Evolutionary conservation across 2,797 vertebrate species (phyloP).

Genomic region (Anguilla pacifica): DNA sequence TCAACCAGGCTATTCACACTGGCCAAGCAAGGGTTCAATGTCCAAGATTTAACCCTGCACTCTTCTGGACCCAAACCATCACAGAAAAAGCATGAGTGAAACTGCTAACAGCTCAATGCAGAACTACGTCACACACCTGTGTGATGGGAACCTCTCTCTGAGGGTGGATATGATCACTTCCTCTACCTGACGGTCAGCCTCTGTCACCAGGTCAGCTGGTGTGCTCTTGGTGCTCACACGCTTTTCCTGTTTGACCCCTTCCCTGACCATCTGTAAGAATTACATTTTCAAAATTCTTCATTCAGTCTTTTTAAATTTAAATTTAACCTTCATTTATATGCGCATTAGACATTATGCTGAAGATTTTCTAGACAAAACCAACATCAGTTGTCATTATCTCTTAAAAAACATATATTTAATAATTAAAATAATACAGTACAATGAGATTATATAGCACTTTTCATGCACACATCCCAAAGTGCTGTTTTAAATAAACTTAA

Average conservation of each 20-base stretch:
- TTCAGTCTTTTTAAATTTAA: neutral
- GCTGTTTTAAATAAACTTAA: too few relatives aligned
- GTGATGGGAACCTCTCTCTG: conserved; percentile 79
- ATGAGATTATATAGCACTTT: too few relatives aligned
- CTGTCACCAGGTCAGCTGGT: conserved; percentile 82
- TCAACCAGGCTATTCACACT: neutral
- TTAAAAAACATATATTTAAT: too few relatives aligned
- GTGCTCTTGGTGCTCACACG: conserved; percentile 83
- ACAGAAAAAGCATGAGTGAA: neutral
- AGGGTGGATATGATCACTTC: conserved; percentile 82
- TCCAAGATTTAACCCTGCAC: neutral
- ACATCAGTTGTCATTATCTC: too few relatives aligned
- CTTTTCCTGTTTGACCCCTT: conserved; percentile 81
- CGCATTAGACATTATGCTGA: too few relatives aligned
- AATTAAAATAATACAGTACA: too few relatives aligned
- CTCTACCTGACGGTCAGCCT: conserved; percentile 83
- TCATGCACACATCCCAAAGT: too few relatives aligned
- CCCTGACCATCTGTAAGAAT: conserved; percentile 74
- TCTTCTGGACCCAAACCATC: neutral
- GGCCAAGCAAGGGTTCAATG: neutral
- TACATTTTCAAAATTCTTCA: neutral
- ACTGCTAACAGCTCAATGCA: neutral
- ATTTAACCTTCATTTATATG: too few relatives aligned
- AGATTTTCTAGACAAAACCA: neutral
- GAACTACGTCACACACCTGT: conserved; percentile 68